Percentiles rank a stretch among this genome's conserved stretches.
Conservation (phyloP, 2,888 invertebrate species). For the Acanthosepion pharaonis region DNA sequence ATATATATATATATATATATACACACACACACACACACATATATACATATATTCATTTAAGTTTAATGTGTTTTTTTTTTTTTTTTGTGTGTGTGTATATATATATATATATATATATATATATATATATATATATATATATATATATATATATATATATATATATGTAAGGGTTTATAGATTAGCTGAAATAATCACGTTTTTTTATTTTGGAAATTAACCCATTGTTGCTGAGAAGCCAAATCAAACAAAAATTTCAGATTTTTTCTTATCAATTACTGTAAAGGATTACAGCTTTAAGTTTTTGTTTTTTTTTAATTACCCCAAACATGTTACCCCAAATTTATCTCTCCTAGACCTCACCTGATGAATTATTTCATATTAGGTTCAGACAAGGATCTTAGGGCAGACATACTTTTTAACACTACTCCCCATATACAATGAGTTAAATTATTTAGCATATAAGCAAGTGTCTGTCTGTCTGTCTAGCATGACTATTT, state of each 20-base stretch:
- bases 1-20: slow-evolving; percentile 36
- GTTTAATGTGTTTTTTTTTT: background rate
- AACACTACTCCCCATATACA: background rate
- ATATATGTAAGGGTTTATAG: background rate
- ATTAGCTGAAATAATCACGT: background rate
- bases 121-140: background rate
- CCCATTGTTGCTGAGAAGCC: background rate
- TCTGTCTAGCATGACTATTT: slow-evolving; percentile 13
- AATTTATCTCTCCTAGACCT: background rate
- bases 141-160: background rate
- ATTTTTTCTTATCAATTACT: background rate
- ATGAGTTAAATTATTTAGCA: background rate
- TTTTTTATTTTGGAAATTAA: background rate
- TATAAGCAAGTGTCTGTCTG: background rate
- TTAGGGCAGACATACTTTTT: background rate
- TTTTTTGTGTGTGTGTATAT: background rate
- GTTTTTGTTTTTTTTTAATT: background rate
- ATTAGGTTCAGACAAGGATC: background rate
- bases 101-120: background rate
- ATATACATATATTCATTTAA: slow-evolving; percentile 37
- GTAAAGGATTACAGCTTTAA: background rate
- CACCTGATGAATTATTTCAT: background rate
- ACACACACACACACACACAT: background rate
- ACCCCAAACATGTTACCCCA: background rate
- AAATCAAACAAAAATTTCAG: background rate